Percentiles rank a stretch among this genome's conserved stretches.
Evolutionary conservation across 2,797 vertebrate species (phyloP).

Genomic region (Onychomys leucogaster): DNA sequence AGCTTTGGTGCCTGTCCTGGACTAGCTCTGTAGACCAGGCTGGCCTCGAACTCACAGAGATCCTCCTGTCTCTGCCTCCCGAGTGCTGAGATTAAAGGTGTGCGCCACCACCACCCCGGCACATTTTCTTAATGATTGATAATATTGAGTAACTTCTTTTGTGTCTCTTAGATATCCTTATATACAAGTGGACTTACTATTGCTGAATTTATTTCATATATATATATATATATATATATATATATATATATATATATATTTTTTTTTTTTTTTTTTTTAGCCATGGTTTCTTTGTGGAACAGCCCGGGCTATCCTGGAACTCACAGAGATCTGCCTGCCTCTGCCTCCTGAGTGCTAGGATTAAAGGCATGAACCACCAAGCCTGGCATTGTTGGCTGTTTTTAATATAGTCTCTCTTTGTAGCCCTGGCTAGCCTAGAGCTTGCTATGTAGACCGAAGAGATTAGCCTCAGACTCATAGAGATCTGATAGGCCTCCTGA

Average conservation of each 20-base stretch:
- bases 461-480: background rate
- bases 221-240: too few relatives aligned
- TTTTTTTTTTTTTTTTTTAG: background rate
- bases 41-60: too few relatives aligned
- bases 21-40: too few relatives aligned
- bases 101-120: too few relatives aligned
- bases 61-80: too few relatives aligned
- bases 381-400: background rate
- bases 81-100: too few relatives aligned
- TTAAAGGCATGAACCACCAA: background rate
- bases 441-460: background rate
- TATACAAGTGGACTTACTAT: background rate
- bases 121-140: background rate
- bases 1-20: too few relatives aligned
- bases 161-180: background rate
- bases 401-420: background rate
- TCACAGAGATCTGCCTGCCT: background rate
- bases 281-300: background rate
- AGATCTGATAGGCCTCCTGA: background rate
- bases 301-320: background rate
- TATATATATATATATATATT: too few relatives aligned
- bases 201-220: too few relatives aligned
- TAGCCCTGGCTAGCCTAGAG: background rate
- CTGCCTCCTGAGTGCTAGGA: background rate
- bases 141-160: background rate